These are phyloP conservation scores for Hydra vulgaris DNA, from an alignment of 30 jellyfish, hydroid and myxozoan species.

Conservation along the genomic window DNA sequence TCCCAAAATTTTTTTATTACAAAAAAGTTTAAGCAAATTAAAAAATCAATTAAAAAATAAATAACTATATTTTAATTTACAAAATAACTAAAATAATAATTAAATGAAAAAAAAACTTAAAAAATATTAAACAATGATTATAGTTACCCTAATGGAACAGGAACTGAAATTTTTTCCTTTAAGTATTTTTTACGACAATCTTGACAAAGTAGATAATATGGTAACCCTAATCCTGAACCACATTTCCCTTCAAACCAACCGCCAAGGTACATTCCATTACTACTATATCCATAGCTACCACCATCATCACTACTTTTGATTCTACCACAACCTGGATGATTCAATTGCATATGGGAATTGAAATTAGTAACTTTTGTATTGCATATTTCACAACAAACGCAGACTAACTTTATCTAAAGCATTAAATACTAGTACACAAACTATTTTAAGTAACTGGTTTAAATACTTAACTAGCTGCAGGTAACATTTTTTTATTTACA, in stretches of 20 bases:
- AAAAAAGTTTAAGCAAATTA: too few relatives aligned
- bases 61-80: too few relatives aligned
- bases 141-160: constrained; percentile 54
- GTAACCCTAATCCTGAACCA: constrained; percentile 64
- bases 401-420: too few relatives aligned
- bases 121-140: neutral
- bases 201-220: constrained; percentile 75
- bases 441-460: too few relatives aligned
- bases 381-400: constrained; percentile 61
- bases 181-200: constrained; percentile 45
- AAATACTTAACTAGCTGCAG: too few relatives aligned
- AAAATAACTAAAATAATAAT: too few relatives aligned
- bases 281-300: constrained; percentile 37
- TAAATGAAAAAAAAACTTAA: too few relatives aligned
- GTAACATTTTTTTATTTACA: too few relatives aligned
- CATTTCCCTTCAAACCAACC: constrained; percentile 91
- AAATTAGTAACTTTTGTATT: constrained; percentile 27
- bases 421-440: too few relatives aligned
- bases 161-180: constrained; percentile 30
- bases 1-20: too few relatives aligned
- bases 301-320: constrained; percentile 61
- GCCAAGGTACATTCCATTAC: constrained; percentile 66
- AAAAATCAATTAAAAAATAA: too few relatives aligned
- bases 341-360: constrained; percentile 57
- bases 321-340: constrained; percentile 87